These are phyloP conservation scores for Oncorhynchus masou DNA, from an alignment of 2,113 vertebrate species.

Conservation along the genomic window DNA sequence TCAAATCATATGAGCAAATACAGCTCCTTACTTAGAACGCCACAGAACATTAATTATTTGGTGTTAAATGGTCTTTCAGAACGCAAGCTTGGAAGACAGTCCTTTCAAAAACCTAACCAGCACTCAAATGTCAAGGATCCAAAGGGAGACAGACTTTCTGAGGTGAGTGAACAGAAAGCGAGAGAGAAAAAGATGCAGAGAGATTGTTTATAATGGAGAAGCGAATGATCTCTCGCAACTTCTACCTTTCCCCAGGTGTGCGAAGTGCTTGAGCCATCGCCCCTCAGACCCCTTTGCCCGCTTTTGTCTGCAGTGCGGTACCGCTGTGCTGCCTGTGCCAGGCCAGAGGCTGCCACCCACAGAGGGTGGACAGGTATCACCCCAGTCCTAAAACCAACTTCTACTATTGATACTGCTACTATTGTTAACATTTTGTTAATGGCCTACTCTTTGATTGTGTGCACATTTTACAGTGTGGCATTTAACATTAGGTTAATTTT, in stretches of 20 bases:
- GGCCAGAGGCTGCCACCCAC: slow-evolving; percentile 71
- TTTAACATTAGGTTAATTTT: too few relatives aligned
- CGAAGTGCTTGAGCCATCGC: slow-evolving; percentile 72
- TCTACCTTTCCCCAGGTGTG: slow-evolving; percentile 71
- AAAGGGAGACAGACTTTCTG: slow-evolving; percentile 75
- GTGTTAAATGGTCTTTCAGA: too few relatives aligned
- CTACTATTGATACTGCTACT: background rate
- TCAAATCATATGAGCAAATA: too few relatives aligned
- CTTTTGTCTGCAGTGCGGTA: slow-evolving; percentile 89
- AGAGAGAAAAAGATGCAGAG: background rate
- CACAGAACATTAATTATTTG: too few relatives aligned
- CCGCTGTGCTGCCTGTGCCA: slow-evolving; percentile 71
- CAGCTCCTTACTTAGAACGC: too few relatives aligned
- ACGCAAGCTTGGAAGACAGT: slow-evolving; percentile 37
- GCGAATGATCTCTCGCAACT: background rate
- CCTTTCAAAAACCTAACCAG: slow-evolving; percentile 67
- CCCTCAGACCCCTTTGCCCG: slow-evolving; percentile 82
- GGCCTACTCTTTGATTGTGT: background rate
- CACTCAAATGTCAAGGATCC: slow-evolving; percentile 69
- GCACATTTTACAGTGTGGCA: too few relatives aligned
- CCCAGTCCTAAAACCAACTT: background rate
- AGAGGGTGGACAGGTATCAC: slow-evolving; percentile 79
- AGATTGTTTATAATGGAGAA: background rate
- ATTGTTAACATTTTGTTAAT: background rate
- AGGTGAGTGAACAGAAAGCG: slow-evolving; percentile 67